Base-by-base conservation (phyloP, 2,113 vertebrate species). In the Gnathonemus longibarbis region DNA sequence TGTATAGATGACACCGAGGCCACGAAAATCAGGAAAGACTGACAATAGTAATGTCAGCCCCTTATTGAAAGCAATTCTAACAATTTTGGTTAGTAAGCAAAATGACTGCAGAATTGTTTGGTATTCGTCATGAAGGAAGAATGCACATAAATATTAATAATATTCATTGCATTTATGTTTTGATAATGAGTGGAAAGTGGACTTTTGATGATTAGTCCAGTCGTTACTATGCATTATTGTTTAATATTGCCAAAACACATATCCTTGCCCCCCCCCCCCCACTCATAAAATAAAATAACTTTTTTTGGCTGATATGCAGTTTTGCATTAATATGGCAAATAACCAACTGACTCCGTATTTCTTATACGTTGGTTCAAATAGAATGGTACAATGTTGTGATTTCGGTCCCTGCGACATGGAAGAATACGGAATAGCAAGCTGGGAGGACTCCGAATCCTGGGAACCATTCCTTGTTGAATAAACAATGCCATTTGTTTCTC, bases 401-500 rank as follows among this genome's bases (percentile, higher is more conserved):
- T 84, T 53, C 13, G 24, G 27, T 52, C 39, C 39, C 31, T 39
- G 27, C 4, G 24, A 88, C 19, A 88, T 42, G 24, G 39, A 66
- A n/a, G 45, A 3, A 88, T 70, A 39, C 27, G 31, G 50, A 19
- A 45, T 42, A 52, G 49, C 19, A 52, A 10, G 85, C 50, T 0
- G 9, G 19, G 15, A 31, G 48, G 21, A 49, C 84, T 45, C n/a
- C 24, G 17, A 89, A 80, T 31, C 45, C 89, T 87, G 90, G 70
- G 89, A 91, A 90, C 90, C 90, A 92, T 88, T 91, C 74, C 86
- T 89, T 31, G 58, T 74, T 91, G 88, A 94, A 94, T 89, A 95
- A 93, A 94, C 90, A 93, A 85, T 91, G 88, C 93, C 91, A 92
- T 93, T 93, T 93, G 92, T 91, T 90, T 85, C 86, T 83, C 89